These are phyloP conservation scores for Agapornis roseicollis DNA, from an alignment of 2,113 vertebrate species.

Conservation along the genomic window DNA sequence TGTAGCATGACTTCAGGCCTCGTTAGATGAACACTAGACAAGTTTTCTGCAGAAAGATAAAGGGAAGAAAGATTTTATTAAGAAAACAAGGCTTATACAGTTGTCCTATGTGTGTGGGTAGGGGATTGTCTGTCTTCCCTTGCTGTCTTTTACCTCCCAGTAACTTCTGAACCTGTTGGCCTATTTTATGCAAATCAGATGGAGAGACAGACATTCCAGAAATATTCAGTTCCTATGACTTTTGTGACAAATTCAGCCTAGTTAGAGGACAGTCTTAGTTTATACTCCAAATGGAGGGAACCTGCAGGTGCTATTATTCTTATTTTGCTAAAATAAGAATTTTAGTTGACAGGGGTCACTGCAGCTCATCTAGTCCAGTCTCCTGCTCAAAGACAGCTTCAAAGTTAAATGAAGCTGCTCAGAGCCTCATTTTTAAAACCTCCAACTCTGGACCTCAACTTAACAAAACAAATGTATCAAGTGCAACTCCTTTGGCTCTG, in stretches of 20 bases:
- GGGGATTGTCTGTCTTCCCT: not conserved
- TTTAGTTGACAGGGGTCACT: not conserved
- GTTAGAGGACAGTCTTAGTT: not conserved
- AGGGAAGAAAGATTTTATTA: slow-evolving; percentile 11
- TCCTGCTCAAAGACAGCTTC: not conserved
- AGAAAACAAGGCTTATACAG: not conserved
- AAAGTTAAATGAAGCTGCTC: not conserved
- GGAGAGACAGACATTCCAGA: not conserved
- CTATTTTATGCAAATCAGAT: not conserved
- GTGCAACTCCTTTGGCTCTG: not conserved
- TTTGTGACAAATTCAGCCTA: not conserved
- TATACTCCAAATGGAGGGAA: not conserved
- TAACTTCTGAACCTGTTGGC: not conserved
- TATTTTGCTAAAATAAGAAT: not conserved
- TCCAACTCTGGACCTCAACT: not conserved
- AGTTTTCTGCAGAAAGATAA: slow-evolving; percentile 17
- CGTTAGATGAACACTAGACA: slow-evolving; percentile 41
- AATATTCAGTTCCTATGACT: not conserved
- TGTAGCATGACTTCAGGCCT: slow-evolving; percentile 26
- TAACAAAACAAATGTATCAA: not conserved
- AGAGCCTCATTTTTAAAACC: not conserved
- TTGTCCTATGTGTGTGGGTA: not conserved
- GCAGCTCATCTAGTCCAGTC: not conserved
- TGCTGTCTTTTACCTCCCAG: not conserved
- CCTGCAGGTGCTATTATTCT: not conserved